A percentile compares a stretch with the other conserved stretches of the same genome.
Conservation (phyloP, 2,113 vertebrate species). For the Mesoclemmys tuberculata region DNA sequence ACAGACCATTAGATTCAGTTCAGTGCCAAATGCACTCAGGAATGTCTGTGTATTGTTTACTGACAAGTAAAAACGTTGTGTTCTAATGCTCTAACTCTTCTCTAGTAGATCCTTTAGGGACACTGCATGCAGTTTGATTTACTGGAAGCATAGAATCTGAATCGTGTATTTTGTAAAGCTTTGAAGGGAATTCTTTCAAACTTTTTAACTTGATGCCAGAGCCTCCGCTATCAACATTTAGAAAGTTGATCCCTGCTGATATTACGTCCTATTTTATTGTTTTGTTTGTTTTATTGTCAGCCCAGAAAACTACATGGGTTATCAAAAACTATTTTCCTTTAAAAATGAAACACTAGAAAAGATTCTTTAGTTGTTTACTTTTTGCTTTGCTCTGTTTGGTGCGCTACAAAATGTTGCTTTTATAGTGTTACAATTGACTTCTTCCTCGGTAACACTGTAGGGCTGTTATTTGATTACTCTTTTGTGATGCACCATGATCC, state of each 20-base stretch:
- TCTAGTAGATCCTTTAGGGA: too few species aligned
- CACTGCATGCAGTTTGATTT: not conserved
- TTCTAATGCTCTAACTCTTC: not conserved
- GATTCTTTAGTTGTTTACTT: not conserved
- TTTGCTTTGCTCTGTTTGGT: not conserved
- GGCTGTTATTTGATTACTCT: not conserved
- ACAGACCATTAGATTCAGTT: not conserved
- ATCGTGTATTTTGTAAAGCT: not conserved
- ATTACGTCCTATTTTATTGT: not conserved
- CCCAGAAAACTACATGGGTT: not conserved
- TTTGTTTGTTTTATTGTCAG: not conserved
- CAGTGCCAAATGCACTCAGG: not conserved
- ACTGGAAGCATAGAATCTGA: not conserved
- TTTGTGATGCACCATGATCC: not conserved
- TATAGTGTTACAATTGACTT: not conserved
- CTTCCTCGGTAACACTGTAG: not conserved
- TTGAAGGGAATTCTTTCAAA: not conserved
- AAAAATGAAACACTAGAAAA: not conserved
- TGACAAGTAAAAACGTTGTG: not conserved
- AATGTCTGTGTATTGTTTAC: not conserved
- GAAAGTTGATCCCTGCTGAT: not conserved
- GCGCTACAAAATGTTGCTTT: not conserved
- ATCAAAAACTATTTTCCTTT: not conserved
- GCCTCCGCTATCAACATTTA: not conserved
- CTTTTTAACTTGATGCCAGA: not conserved